Base-by-base conservation (phyloP, 1,140 invertebrate genomes). In the Apis cerana region DNA sequence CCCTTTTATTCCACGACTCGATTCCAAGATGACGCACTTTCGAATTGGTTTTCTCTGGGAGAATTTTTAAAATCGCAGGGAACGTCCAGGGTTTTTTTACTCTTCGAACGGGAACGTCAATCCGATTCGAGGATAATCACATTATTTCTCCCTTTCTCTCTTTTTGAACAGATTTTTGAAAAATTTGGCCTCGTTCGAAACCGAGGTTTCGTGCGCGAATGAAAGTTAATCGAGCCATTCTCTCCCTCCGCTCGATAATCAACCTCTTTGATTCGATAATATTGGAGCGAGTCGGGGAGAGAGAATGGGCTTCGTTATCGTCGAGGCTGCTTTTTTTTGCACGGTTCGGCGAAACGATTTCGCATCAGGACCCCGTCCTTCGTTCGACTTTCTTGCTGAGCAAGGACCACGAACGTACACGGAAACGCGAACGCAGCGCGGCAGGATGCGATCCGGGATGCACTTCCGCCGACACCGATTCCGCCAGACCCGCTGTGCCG, bases 391-490 rank as follows among this genome's bases (percentile, higher is more conserved):
- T 75, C 72, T 77, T 72, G 77, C 81, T 76, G 81, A 86, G 86
- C 88, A 84, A 88, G 81, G 78, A 84, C 64, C 75, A 54, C 71
- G 80, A 83, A 80, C 87, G 76, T 52, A 72, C 80, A 56, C 69
- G 88, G 75, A 88, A 88, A 88, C 88, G 87, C 86, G 86, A 86
- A 85, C 80, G 87, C 80, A 76, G 78, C 74, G 75, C 67, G 58
- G 68, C 87, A 85, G 87, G 87, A 89, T 88, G 80, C 75, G 77
- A 86, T 89, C 83, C 84, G 76, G 88, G 84, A 80, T 88, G 80
- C 80, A 75, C 86, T 90, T 90, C 89, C 89, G 86, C 75, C 69
- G 68, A 61, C 80, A 52, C 86, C 85, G 89, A 89, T 90, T 90
- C 86, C 77, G 65, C 78, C 83, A 75, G n/a, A 50, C 56, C 72